Percentiles rank a stretch among this genome's conserved stretches.
Conservation (phyloP, 2,797 vertebrate genomes). For the Vespertilio murinus region DNA sequence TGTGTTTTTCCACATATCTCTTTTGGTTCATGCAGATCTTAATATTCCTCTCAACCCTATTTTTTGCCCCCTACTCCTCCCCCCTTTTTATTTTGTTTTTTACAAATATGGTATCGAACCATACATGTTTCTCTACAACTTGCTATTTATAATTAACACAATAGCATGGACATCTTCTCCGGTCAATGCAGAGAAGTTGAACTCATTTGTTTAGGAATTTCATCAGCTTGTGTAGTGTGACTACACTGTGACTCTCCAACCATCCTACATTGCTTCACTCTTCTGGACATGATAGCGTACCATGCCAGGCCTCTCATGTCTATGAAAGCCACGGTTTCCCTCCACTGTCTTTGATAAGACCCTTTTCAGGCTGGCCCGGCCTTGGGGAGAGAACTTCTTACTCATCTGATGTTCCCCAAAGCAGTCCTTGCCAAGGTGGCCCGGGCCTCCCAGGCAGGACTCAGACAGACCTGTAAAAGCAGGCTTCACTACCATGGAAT, state of each 20-base stretch:
- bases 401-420: not conserved
- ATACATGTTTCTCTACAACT: not conserved
- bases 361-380: not conserved
- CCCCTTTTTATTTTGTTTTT: not conserved
- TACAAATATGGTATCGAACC: not conserved
- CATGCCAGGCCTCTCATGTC: accelerated
- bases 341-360: not conserved
- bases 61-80: no score
- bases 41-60: not conserved
- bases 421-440: not conserved
- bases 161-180: not conserved
- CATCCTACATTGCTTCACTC: not conserved
- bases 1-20: not conserved
- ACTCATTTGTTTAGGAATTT: not conserved
- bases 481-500: not conserved
- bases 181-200: not conserved
- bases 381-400: not conserved
- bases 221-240: accelerated
- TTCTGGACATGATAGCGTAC: not conserved
- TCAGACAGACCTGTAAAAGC: not conserved
- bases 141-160: not conserved
- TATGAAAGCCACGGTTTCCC: not conserved
- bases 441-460: not conserved
- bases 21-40: not conserved
- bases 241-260: not conserved